These are phyloP conservation scores for Leptothorax acervorum DNA, from an alignment of 2,888 invertebrate genomes.

Conservation along the genomic window DNA sequence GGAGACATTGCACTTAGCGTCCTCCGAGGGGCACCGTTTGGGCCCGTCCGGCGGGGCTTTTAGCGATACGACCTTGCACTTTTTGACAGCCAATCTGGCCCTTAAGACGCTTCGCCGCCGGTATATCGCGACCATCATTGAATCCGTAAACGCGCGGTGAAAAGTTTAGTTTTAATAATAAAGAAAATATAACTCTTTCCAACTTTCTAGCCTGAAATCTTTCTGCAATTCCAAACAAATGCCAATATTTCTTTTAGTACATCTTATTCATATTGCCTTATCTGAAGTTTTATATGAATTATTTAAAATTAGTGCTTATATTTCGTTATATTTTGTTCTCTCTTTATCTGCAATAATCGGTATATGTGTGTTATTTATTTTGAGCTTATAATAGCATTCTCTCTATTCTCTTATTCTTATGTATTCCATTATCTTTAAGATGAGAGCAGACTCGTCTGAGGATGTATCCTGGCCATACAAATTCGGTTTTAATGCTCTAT, in stretches of 20 bases:
- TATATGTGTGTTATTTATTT: not conserved
- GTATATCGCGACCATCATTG: not conserved
- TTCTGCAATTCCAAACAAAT: not conserved
- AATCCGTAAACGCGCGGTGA: not conserved
- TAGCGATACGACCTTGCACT: slow-evolving; percentile 73
- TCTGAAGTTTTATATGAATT: not conserved
- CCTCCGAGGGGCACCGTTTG: slow-evolving; percentile 73
- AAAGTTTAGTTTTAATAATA: not conserved
- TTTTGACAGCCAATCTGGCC: slow-evolving; percentile 60
- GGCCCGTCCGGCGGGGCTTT: slow-evolving; percentile 74
- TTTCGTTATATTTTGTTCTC: not conserved
- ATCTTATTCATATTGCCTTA: not conserved
- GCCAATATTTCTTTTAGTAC: not conserved
- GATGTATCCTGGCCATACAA: not conserved
- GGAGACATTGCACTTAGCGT: slow-evolving; percentile 76
- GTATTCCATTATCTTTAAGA: not conserved
- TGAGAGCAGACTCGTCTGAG: not conserved
- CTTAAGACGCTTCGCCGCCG: slow-evolving; percentile 54
- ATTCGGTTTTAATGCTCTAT: not conserved
- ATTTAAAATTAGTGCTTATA: not conserved
- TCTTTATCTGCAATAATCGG: not conserved
- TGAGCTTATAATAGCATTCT: not conserved
- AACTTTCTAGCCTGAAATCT: not conserved
- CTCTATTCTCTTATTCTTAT: not conserved
- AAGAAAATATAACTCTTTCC: not conserved